These are phyloP conservation scores for Microcebus lehilahytsara DNA, from an alignment of 2,113 vertebrate species.

Conservation along the genomic window DNA sequence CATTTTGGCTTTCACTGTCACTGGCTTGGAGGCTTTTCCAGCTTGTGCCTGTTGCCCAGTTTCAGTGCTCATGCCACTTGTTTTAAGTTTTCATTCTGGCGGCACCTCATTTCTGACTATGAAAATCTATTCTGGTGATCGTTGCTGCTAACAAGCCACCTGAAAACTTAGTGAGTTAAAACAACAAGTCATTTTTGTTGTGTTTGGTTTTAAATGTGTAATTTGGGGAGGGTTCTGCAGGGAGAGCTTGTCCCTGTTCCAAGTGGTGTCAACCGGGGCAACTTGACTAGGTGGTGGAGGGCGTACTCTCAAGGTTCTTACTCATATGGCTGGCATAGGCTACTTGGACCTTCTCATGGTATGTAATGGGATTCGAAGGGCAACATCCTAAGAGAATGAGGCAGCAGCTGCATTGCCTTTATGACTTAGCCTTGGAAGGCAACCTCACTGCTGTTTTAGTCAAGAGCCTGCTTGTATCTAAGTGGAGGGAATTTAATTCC, in stretches of 20 bases:
- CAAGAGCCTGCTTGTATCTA: not conserved
- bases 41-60: not conserved
- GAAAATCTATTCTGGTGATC: not conserved
- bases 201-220: not conserved
- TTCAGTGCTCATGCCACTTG: not conserved
- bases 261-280: not conserved
- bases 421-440: not conserved
- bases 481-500: not conserved
- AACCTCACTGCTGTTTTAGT: not conserved
- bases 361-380: not conserved
- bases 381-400: not conserved
- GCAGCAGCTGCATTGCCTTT: not conserved
- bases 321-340: not conserved
- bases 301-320: not conserved
- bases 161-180: not conserved
- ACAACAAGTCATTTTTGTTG: not conserved
- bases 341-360: not conserved
- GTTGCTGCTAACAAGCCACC: not conserved
- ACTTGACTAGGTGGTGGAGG: not conserved
- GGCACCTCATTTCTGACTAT: not conserved
- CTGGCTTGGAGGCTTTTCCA: not conserved
- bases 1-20: not conserved
- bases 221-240: not conserved
- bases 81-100: not conserved
- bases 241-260: not conserved